These are phyloP conservation scores for Marcusenius ussheri DNA, from an alignment of 2,113 vertebrate genomes.

Conservation along the genomic window DNA sequence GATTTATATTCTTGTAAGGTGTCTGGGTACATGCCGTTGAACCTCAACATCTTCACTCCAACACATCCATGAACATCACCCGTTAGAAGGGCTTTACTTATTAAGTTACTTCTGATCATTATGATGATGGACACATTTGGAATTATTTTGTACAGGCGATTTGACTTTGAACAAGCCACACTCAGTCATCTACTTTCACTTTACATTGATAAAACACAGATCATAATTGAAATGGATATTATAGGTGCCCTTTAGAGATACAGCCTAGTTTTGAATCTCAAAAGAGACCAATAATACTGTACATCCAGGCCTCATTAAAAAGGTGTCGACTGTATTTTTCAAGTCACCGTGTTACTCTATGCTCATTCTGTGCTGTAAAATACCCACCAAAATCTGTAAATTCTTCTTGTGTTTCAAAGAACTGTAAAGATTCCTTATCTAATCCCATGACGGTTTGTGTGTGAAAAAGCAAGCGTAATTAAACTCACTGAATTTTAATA, in stretches of 20 bases:
- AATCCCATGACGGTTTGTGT: background rate
- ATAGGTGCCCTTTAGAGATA: constrained; percentile 27
- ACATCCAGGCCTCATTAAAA: constrained; percentile 33
- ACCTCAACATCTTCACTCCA: background rate
- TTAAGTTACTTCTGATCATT: background rate
- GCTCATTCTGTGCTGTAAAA: background rate
- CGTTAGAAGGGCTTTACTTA: background rate
- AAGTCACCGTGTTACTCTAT: constrained; percentile 10
- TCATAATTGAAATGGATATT: constrained; percentile 32
- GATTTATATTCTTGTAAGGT: background rate
- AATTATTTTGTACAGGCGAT: background rate
- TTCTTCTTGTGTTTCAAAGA: background rate
- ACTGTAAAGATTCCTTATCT: background rate
- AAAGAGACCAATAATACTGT: constrained; percentile 22
- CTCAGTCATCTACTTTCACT: background rate
- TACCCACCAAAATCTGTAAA: background rate
- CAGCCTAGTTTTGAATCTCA: constrained; percentile 37
- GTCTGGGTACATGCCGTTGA: background rate
- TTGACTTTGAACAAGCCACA: background rate
- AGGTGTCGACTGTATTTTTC: constrained; percentile 24
- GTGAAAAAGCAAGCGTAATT: background rate
- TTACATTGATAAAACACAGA: constrained; percentile 22
- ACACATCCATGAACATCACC: background rate
- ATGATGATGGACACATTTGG: background rate
- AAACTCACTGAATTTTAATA: background rate